phyloP scores from a whole-genome alignment of 2,113 vertebrate species.

The Oophaga pumilio region DNA sequence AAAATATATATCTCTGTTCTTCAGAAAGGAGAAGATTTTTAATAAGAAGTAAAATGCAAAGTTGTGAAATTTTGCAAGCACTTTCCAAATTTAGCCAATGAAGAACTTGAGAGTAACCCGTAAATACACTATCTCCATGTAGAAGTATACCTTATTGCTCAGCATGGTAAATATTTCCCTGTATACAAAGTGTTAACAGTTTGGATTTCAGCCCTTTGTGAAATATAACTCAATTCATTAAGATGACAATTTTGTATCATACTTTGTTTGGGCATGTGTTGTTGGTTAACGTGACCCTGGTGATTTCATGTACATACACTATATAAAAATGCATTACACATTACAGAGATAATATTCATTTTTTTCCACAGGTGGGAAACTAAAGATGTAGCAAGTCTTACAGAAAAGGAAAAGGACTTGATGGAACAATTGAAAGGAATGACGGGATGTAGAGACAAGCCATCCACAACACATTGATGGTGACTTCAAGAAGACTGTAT shows the following conservation, averaged over 20 bases:
- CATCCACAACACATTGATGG: not conserved
- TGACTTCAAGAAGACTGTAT: not conserved
- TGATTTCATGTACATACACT: not conserved
- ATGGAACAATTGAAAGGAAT: constrained; percentile 80
- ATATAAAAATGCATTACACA: not conserved
- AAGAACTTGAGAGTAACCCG: no score
- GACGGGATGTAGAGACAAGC: not conserved
- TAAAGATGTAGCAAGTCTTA: constrained; percentile 80
- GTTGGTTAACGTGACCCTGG: not conserved
- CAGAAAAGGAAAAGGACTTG: constrained; percentile 82
- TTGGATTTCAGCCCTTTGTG: not conserved
- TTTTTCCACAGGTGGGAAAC: constrained; percentile 89
- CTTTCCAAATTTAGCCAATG: no score
- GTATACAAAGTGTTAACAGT: no score
- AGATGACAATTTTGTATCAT: not conserved
- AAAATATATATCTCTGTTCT: no score
- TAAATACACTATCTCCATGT: no score
- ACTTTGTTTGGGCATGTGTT: not conserved
- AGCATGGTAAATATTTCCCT: no score
- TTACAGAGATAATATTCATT: not conserved
- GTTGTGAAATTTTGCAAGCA: no score
- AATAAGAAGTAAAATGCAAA: no score
- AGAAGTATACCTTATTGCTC: no score
- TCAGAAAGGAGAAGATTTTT: no score
- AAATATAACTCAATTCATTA: not conserved